phyloP scores from a whole-genome alignment of 2,797 vertebrate genomes.

The Gymnocypris eckloni region DNA sequence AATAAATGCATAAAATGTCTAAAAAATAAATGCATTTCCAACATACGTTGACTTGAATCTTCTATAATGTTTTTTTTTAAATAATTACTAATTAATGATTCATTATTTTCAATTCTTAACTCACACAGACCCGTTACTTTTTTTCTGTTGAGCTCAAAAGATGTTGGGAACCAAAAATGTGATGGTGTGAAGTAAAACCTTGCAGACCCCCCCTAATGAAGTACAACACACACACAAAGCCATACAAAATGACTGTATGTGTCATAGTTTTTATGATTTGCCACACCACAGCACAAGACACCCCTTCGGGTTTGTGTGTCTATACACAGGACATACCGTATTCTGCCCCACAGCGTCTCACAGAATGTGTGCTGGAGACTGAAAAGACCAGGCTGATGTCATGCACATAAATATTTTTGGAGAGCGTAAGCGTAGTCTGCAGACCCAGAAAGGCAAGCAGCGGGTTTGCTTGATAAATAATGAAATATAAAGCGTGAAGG shows the following conservation, averaged over 20 bases:
- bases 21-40: too few relatives aligned
- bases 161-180: not conserved
- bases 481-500: constrained; percentile 54
- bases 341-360: constrained; percentile 19
- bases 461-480: constrained; percentile 54
- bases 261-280: constrained; percentile 14
- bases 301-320: constrained; percentile 7
- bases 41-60: too few relatives aligned
- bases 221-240: constrained; percentile 16
- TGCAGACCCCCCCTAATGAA: constrained; percentile 33
- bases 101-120: too few relatives aligned
- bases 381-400: constrained; percentile 50
- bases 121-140: not conserved
- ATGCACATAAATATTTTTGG: constrained; percentile 56
- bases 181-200: constrained; percentile 11
- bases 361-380: constrained; percentile 34
- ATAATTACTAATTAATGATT: too few relatives aligned
- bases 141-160: not conserved
- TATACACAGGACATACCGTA: constrained; percentile 31
- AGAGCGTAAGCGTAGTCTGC: constrained; percentile 41
- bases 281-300: constrained; percentile 23
- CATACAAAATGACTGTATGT: not conserved
- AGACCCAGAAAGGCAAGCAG: constrained; percentile 43
- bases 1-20: too few relatives aligned
- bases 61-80: not conserved